Conservation (phyloP, 2,113 vertebrate species). For the Engystomops pustulosus region DNA sequence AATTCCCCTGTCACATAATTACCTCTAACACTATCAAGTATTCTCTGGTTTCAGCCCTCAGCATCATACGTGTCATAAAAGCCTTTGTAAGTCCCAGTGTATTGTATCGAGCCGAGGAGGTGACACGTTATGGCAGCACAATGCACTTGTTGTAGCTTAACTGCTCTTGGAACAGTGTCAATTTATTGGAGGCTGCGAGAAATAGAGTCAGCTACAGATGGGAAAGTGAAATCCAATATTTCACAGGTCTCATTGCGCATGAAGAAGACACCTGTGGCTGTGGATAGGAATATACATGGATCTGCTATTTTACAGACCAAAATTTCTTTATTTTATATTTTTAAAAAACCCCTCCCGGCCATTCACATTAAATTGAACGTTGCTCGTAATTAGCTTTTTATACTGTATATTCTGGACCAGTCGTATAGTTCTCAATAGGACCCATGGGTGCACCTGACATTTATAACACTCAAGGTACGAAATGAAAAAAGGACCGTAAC, state of each 20-base stretch:
- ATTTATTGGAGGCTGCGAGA: constrained; percentile 34
- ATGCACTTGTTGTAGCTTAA: constrained; percentile 30
- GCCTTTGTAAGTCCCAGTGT: background rate
- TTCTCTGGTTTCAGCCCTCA: background rate
- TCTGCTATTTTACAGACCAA: background rate
- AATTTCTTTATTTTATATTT: background rate
- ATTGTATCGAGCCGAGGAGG: constrained; percentile 9
- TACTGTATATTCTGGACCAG: background rate
- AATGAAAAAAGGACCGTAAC: background rate
- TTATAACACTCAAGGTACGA: background rate
- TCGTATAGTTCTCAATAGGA: background rate
- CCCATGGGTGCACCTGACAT: background rate
- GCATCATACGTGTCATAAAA: constrained; percentile 4
- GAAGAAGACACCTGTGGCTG: constrained; percentile 32
- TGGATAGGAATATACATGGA: background rate
- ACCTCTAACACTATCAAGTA: constrained; percentile 1
- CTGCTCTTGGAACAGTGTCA: constrained; percentile 19
- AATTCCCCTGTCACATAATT: constrained; percentile 26
- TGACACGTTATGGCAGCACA: constrained; percentile 21
- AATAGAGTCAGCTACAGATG: constrained; percentile 23
- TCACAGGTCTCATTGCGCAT: constrained; percentile 17
- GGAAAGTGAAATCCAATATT: constrained; percentile 16
- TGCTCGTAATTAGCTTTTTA: background rate
- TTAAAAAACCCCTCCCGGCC: background rate
- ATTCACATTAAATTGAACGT: background rate